Evolutionary conservation across 2,888 invertebrate species (phyloP).

Genomic region (Heteropelma amictum): DNA sequence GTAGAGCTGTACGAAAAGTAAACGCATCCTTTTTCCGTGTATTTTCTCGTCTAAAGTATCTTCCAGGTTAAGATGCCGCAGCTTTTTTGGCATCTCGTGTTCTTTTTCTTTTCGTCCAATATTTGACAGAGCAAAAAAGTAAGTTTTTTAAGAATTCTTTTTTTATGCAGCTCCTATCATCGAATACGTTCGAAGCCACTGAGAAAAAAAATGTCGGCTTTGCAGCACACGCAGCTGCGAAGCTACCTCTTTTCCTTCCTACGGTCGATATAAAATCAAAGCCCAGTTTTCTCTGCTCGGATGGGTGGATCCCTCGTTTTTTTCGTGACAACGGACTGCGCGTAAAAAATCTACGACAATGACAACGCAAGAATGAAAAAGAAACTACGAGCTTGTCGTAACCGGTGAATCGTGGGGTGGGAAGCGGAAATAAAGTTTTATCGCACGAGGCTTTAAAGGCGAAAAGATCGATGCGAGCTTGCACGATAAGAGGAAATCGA

Average conservation of each 20-base stretch:
- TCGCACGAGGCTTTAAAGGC: constrained; percentile 48
- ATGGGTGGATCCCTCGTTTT: constrained; percentile 42
- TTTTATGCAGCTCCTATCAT: too few relatives aligned
- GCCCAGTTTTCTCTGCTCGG: constrained; percentile 47
- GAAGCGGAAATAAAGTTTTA: constrained; percentile 53
- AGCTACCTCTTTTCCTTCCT: constrained; percentile 8
- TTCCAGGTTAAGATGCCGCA: background rate
- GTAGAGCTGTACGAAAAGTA: background rate
- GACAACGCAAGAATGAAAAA: constrained; percentile 1
- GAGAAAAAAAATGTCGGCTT: background rate
- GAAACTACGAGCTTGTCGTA: constrained; percentile 38
- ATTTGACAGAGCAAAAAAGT: background rate
- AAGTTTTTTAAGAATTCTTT: too few relatives aligned
- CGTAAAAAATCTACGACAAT: constrained; percentile 30
- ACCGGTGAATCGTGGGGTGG: constrained; percentile 43
- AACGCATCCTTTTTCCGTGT: background rate
- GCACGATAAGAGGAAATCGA: constrained; percentile 30
- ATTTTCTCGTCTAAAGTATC: constrained; percentile 4
- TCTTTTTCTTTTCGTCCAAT: background rate
- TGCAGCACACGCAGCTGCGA: constrained; percentile 10
- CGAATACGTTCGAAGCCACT: too few relatives aligned
- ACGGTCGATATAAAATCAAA: constrained; percentile 47
- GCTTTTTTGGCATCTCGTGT: background rate
- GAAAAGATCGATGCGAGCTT: constrained; percentile 45
- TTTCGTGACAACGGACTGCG: constrained; percentile 19